Evolutionary conservation across 2,888 invertebrate species (phyloP).

Genomic region (Hartigia nigra): DNA sequence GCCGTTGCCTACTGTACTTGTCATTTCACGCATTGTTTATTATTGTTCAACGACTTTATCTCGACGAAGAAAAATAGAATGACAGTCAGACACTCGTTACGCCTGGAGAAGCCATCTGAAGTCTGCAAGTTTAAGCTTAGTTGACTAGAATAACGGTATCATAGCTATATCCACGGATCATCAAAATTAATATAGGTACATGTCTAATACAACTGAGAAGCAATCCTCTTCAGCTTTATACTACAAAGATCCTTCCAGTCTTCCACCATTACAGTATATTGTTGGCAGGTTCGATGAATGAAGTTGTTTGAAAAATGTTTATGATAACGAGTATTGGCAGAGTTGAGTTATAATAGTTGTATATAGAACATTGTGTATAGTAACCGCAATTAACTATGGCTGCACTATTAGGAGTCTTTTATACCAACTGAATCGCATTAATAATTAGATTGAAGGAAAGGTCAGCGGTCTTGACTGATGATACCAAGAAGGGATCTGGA

Average conservation of each 20-base stretch:
- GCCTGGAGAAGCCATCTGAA: not conserved
- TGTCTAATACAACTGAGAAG: not conserved
- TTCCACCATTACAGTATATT: not conserved
- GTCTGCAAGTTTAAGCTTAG: not conserved
- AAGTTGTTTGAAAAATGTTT: not conserved
- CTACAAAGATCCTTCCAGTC: not conserved
- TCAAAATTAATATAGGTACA: not conserved
- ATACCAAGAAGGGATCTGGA: conserved; percentile 20
- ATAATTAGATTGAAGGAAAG: conserved; percentile 12
- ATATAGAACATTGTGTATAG: not conserved
- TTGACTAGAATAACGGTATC: not conserved
- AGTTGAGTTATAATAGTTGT: not conserved
- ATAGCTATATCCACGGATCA: not conserved
- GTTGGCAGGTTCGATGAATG: not conserved
- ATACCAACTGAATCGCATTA: not conserved
- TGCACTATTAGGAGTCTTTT: not conserved
- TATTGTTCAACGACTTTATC: conserved; percentile 61
- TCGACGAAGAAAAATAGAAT: conserved; percentile 37
- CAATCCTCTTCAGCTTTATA: not conserved
- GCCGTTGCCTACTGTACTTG: conserved; percentile 54
- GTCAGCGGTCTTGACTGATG: conserved; percentile 20
- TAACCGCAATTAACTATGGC: not conserved
- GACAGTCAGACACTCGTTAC: not conserved
- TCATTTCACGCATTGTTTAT: conserved; percentile 65
- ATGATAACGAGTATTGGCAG: not conserved